Conservation (phyloP, 2,888 invertebrate species). For the Ecliptopera silaceata region DNA sequence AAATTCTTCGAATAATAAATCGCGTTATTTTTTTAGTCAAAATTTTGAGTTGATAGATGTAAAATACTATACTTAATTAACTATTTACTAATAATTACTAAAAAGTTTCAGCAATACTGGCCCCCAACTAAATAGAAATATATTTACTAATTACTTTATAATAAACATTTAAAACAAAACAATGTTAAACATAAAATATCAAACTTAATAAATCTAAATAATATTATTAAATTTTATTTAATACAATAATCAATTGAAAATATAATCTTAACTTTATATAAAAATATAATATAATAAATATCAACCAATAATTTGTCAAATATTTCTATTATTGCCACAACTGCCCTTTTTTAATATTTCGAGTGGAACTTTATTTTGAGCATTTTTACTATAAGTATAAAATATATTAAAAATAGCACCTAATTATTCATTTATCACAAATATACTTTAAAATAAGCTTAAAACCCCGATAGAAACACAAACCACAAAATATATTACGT, state of each 20-base stretch:
- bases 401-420: conserved; percentile 11
- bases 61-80: background rate
- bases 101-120: conserved; percentile 69
- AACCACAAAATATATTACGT: background rate
- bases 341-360: conserved; percentile 51
- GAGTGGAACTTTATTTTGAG: conserved; percentile 42
- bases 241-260: background rate
- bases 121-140: conserved; percentile 46
- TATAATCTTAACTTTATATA: background rate
- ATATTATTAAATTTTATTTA: background rate
- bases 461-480: conserved; percentile 2
- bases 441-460: background rate
- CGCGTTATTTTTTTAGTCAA: too few species aligned
- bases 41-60: background rate
- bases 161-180: conserved; percentile 73
- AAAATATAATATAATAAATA: background rate
- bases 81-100: conserved; percentile 38
- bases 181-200: conserved; percentile 33
- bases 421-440: conserved; percentile 22
- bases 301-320: background rate
- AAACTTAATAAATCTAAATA: conserved; percentile 17
- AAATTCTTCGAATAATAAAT: background rate
- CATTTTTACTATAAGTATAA: conserved; percentile 11
- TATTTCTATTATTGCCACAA: conserved; percentile 66
- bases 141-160: conserved; percentile 23